Percentiles rank a stretch among this genome's conserved stretches.
Conservation (phyloP, 2,797 vertebrate species). For the Falco novaeseelandiae region DNA sequence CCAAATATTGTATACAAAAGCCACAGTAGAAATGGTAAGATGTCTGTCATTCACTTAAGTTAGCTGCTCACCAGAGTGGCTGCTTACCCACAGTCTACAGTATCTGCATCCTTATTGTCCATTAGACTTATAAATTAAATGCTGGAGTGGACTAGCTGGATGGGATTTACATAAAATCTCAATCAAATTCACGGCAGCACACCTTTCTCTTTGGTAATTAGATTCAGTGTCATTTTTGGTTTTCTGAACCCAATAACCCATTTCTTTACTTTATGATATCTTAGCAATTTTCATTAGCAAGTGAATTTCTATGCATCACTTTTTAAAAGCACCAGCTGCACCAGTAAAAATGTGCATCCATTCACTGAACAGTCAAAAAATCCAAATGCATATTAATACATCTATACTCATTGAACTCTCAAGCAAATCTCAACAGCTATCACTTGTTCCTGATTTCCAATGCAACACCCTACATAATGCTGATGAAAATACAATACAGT, state of each 20-base stretch:
- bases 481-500: background rate
- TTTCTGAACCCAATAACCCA: constrained; percentile 51
- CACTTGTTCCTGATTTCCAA: background rate
- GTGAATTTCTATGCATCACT: constrained; percentile 45
- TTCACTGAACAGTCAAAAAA: constrained; percentile 48
- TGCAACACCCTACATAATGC: background rate
- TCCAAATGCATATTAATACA: constrained; percentile 22
- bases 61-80: background rate
- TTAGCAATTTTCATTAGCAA: constrained; percentile 58
- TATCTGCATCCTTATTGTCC: background rate
- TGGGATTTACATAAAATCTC: constrained; percentile 45
- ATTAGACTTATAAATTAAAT: constrained; percentile 32
- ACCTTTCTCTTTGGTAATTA: constrained; percentile 45
- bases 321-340: constrained; percentile 59
- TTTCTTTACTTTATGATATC: constrained; percentile 53
- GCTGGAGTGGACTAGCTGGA: constrained; percentile 32
- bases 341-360: constrained; percentile 42
- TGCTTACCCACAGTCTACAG: background rate
- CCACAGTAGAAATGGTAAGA: background rate
- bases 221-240: constrained; percentile 6
- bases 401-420: background rate
- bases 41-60: background rate
- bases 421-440: constrained; percentile 20
- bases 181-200: constrained; percentile 5
- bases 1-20: background rate